phyloP scores from a whole-genome alignment of 2,797 vertebrate species.

The Falco concolor region DNA sequence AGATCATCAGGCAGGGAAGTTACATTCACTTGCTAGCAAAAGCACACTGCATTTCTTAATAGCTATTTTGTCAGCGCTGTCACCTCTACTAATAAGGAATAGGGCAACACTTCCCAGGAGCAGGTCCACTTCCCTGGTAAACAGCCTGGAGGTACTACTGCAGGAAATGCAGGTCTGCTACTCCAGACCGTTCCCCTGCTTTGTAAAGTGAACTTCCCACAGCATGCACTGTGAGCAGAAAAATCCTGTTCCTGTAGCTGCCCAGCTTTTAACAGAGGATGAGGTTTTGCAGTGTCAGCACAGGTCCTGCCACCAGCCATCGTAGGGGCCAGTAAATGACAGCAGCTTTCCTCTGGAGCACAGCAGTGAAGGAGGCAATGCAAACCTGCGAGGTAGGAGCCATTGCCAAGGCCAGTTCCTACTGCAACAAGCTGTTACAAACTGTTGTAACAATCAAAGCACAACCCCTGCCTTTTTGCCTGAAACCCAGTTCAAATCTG shows the following conservation, averaged over 20 bases:
- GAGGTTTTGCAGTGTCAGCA: neutral
- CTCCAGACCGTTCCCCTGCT: neutral
- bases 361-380: accelerated
- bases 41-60: neutral
- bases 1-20: neutral
- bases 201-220: neutral
- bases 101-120: neutral
- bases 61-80: neutral
- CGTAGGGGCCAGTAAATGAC: neutral
- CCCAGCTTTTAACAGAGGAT: neutral
- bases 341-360: neutral
- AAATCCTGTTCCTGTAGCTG: neutral
- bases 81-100: neutral
- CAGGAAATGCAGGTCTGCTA: neutral
- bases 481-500: neutral
- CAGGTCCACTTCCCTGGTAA: neutral
- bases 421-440: neutral
- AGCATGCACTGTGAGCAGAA: accelerated
- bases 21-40: neutral
- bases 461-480: neutral
- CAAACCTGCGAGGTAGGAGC: neutral
- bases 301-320: neutral
- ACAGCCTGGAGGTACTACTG: neutral
- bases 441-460: neutral
- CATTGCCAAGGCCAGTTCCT: neutral